These are phyloP conservation scores for Prionchulus punctatus DNA, from an alignment of 2,888 invertebrate species.

Conservation along the genomic window DNA sequence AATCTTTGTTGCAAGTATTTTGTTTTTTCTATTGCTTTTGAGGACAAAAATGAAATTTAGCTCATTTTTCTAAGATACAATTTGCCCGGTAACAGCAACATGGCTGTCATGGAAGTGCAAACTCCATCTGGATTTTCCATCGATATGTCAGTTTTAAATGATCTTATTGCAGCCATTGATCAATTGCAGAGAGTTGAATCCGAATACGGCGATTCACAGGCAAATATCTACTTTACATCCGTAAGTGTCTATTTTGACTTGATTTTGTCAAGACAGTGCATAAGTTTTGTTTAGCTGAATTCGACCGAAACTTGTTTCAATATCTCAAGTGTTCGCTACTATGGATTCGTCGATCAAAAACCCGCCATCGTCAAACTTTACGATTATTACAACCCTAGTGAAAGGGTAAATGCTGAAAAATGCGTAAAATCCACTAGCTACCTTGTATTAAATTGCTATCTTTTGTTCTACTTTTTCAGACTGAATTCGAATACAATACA, in stretches of 20 bases:
- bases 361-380: conserved; percentile 66
- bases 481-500: too few species aligned
- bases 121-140: conserved; percentile 29
- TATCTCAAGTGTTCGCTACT: conserved; percentile 60
- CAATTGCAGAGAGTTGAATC: conserved; percentile 33
- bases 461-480: too few species aligned
- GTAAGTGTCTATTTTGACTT: conserved; percentile 23
- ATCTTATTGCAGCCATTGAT: conserved; percentile 20
- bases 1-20: conserved; percentile 30
- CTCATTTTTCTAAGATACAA: conserved; percentile 22
- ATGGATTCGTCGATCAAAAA: conserved; percentile 67
- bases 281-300: conserved; percentile 22
- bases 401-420: conserved; percentile 23
- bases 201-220: conserved; percentile 33
- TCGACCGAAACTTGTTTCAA: conserved; percentile 49
- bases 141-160: conserved; percentile 23
- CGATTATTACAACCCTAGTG: conserved; percentile 67
- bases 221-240: conserved; percentile 37
- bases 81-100: conserved; percentile 28
- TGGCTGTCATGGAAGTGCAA: conserved; percentile 35
- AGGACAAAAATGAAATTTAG: too few species aligned
- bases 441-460: too few species aligned
- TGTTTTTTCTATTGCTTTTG: neutral
- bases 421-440: too few species aligned
- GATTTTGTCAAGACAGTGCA: too few species aligned